Conservation (phyloP, 2,888 invertebrate species). For the Halictus ligatus region DNA sequence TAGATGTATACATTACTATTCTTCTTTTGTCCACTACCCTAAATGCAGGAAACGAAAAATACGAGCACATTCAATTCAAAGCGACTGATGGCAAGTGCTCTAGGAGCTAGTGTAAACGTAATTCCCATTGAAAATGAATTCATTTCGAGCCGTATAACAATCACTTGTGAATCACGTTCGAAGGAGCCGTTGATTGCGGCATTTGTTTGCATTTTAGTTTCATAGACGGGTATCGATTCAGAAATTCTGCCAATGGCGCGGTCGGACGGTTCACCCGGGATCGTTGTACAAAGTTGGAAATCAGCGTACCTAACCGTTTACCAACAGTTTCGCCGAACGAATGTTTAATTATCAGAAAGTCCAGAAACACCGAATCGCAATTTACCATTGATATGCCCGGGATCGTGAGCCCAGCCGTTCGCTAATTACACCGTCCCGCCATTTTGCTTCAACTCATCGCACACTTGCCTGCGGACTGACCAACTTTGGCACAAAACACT, state of each 20-base stretch:
- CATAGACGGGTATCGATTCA: slow-evolving; percentile 1
- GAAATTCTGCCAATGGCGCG: background rate
- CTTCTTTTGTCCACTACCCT: background rate
- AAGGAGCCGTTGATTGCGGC: background rate
- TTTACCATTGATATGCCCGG: slow-evolving; percentile 23
- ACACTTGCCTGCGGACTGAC: slow-evolving; percentile 34
- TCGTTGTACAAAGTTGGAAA: slow-evolving; percentile 8
- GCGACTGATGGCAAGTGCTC: background rate
- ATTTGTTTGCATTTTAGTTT: slow-evolving; percentile 1
- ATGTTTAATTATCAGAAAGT: slow-evolving; percentile 26
- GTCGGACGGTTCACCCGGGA: background rate
- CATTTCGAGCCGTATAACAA: background rate
- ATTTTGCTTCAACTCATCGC: slow-evolving; percentile 21
- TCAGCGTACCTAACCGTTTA: slow-evolving; percentile 6
- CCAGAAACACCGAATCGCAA: background rate
- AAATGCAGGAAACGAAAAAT: background rate
- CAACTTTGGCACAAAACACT: slow-evolving; percentile 55
- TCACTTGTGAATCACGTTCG: background rate
- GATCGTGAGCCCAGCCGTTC: slow-evolving; percentile 22
- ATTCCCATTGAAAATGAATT: background rate
- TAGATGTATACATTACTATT: too few species aligned
- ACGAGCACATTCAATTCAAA: background rate
- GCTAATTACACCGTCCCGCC: slow-evolving; percentile 44
- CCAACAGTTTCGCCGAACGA: background rate
- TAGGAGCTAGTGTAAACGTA: background rate